Evolutionary conservation across 1,140 invertebrate species (phyloP).

Genomic region (Steinernema khuongi): DNA sequence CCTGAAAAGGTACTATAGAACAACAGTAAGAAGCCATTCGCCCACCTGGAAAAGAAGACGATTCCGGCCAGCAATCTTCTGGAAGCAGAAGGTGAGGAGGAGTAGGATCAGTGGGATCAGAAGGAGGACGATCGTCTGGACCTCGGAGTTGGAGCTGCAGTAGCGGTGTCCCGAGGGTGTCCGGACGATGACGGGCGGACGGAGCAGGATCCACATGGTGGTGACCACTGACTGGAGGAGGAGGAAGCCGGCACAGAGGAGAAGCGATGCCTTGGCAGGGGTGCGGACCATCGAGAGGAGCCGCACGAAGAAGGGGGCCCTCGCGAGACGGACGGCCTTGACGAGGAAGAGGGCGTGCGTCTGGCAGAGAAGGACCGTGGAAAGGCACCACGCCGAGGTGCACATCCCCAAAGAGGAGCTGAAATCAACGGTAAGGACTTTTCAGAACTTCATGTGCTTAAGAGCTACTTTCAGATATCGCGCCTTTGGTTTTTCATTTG

Average conservation of each 20-base stretch:
- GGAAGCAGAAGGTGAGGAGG: background rate
- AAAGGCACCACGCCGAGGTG: background rate
- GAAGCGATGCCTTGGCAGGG: background rate
- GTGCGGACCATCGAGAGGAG: background rate
- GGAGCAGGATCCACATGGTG: background rate
- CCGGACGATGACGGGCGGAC: conserved; percentile 12
- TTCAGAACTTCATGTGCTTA: too few species aligned
- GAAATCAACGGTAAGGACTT: too few species aligned
- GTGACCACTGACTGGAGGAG: background rate
- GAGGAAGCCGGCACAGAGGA: background rate
- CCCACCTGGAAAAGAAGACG: background rate
- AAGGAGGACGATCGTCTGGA: conserved; percentile 8
- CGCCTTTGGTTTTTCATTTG: too few species aligned
- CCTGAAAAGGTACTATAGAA: background rate
- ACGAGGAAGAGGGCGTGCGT: background rate
- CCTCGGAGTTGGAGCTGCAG: background rate
- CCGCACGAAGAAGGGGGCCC: background rate
- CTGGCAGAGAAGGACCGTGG: conserved; percentile 7
- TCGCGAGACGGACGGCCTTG: conserved; percentile 1
- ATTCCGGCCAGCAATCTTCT: conserved; percentile 2
- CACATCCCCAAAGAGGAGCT: conserved; percentile 5
- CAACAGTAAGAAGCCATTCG: background rate
- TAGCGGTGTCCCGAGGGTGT: background rate
- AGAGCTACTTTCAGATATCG: too few species aligned
- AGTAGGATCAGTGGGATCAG: conserved; percentile 3